Conservation (phyloP, 2,113 vertebrate species). For the Amblyornis subalaris region DNA sequence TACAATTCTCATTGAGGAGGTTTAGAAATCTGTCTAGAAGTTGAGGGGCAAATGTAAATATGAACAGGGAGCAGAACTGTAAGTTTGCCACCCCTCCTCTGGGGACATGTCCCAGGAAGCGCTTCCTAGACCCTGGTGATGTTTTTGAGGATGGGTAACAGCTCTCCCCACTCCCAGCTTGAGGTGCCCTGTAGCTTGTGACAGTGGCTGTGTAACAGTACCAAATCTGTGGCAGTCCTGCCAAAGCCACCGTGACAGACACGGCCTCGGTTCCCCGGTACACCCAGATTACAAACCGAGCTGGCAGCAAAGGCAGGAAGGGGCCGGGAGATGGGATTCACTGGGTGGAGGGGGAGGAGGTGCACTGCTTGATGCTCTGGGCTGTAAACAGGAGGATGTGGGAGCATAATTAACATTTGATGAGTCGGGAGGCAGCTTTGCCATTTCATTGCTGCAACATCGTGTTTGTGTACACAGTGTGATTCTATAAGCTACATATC, state of each 20-base stretch:
- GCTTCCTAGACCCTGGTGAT: background rate
- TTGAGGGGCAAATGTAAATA: background rate
- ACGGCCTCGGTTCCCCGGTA: accelerated
- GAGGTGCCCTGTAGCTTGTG: background rate
- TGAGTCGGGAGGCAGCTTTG: background rate
- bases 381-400: background rate
- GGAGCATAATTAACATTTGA: background rate
- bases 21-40: background rate
- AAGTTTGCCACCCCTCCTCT: background rate
- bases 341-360: background rate
- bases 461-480: background rate
- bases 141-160: background rate
- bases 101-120: background rate
- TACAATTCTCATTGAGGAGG: background rate
- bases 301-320: background rate
- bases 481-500: background rate
- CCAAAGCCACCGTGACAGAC: background rate
- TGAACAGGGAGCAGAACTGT: background rate
- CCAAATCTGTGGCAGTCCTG: background rate
- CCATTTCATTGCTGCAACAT: background rate
- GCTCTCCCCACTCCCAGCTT: background rate
- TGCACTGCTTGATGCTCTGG: background rate
- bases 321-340: background rate
- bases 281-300: accelerated
- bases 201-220: background rate